Base-by-base conservation (phyloP, 1,140 invertebrate genomes). In the Anastrepha ludens region DNA sequence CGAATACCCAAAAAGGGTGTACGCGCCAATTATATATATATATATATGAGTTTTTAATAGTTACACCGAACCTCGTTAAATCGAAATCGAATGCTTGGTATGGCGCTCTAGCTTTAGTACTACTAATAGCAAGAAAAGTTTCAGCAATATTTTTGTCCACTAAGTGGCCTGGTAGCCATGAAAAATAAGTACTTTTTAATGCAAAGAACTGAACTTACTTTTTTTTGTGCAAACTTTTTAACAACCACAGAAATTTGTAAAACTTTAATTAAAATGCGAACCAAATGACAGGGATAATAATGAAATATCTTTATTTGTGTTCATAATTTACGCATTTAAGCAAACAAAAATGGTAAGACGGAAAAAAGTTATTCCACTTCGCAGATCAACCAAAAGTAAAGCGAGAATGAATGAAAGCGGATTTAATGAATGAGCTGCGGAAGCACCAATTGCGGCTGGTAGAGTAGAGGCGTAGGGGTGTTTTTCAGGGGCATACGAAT, bases 301-400 rank as follows among this genome's bases (percentile, higher is more conserved):
- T 60, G 62, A 86, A 41, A 39, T 86, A 44, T 29, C 7, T 86
- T 41, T 62, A 86, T 81, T 78, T 39, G 67, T n/a, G n/a, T 50
- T 87, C 9, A 78, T 41, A 41, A 78, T n/a, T 81, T 85, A 85
- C 17, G 60, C 74, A 62, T 81, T 47, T 85, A 87, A 78, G 50
- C n/a, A 65, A 86, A 86, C n/a, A 65, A 65, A 50, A 29, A n/a
- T 3, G 50, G 29, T 29, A 29, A 29, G 29, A 29, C 8, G 41
- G 55, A 87, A 70, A 17, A 7, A 74, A 9, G 67, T 11, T 11
- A 70, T 70, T 70, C 13, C 67, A 47, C 41, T 47, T 74, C 9
- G 44, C 6, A 47, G 41, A 74, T 74, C 13, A 39, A 44, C 29
- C 41, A 74, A 47, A 67, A 70, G 67, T 13, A 7, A 17, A 44